Percentiles rank a stretch among this genome's conserved stretches.
These are phyloP conservation scores for Lemur catta DNA, from an alignment of 2,797 vertebrate genomes.

Conservation along the genomic window DNA sequence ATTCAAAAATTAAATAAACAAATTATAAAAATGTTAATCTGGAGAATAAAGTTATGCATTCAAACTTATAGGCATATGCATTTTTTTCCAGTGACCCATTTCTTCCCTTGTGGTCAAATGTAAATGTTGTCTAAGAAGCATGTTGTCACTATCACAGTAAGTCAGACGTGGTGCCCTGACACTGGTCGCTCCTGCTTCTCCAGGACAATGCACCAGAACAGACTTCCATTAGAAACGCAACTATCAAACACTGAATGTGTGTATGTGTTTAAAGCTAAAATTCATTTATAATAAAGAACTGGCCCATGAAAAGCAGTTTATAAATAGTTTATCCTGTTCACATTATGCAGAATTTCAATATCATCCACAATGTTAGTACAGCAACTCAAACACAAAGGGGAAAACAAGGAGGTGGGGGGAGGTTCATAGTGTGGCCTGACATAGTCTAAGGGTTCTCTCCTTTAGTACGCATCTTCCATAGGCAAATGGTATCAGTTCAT, in stretches of 20 bases:
- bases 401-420: conserved; percentile 55
- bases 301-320: conserved; percentile 86
- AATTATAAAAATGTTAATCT: conserved; percentile 66
- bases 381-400: conserved; percentile 80
- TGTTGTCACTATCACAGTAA: conserved; percentile 74
- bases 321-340: conserved; percentile 85
- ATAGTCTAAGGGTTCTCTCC: conserved; percentile 73
- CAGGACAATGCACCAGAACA: conserved; percentile 76
- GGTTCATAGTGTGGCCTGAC: conserved; percentile 76
- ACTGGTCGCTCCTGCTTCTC: conserved; percentile 38
- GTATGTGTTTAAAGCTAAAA: conserved; percentile 86
- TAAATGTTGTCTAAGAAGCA: conserved; percentile 70
- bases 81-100: conserved; percentile 73
- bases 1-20: conserved; percentile 67
- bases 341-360: conserved; percentile 86
- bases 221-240: conserved; percentile 81
- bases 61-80: conserved; percentile 54
- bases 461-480: conserved; percentile 52
- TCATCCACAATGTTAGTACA: conserved; percentile 82
- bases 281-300: conserved; percentile 87
- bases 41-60: conserved; percentile 66
- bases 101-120: conserved; percentile 73
- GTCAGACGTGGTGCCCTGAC: conserved; percentile 72
- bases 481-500: background rate
- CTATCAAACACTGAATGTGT: conserved; percentile 85